Base-by-base conservation (phyloP, 2,888 invertebrate species). In the Thalpophila matura region DNA sequence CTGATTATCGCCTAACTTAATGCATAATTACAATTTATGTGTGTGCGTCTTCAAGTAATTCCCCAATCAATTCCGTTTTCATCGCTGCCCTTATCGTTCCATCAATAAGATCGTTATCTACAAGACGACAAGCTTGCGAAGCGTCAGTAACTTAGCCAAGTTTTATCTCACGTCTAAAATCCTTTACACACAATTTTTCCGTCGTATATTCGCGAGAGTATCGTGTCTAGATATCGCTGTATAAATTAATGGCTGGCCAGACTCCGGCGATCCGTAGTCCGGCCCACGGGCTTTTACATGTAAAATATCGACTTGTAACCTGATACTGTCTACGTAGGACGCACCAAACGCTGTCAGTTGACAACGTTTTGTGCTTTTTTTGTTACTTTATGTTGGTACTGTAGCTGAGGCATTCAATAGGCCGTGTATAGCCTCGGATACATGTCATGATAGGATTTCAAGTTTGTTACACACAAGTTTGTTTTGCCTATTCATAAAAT, bases 261-360 rank as follows among this genome's bases (percentile, higher is more conserved):
- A 5, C 56, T 29, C 31, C 53, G 53, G 49, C 43, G 58, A 47
- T 62, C 71, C 46, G 33, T 56, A 59, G 69, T 33, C 16, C 72
- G 16, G 68, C 71, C 75, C 74, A 80, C 83, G 77, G 74, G 54
- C 59, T 61, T 54, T 59, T 68, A 59, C 72, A 57, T 54, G 73
- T 83, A 79, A 84, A 79, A 83, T 84, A 82, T 82, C 72, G 79
- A 75, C 82, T 77, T 77, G 86, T 83, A 86, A 86, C 82, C 62
- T 55, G 85, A 86, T 79, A 83, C 77, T 61, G 60, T 46, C 38
- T 65, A 77, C 74, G 73, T 66, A 76, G 79, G 79, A 77, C 74
- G 80, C 22, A 80, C 74, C 73, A 66, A 66, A 70, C 66, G 47
- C 70, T 74, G 47, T 71, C 68, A 71, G 64, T 65, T 56, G 58